phyloP scores from a whole-genome alignment of 2,113 vertebrate species.

The Coptodon rendalli region DNA sequence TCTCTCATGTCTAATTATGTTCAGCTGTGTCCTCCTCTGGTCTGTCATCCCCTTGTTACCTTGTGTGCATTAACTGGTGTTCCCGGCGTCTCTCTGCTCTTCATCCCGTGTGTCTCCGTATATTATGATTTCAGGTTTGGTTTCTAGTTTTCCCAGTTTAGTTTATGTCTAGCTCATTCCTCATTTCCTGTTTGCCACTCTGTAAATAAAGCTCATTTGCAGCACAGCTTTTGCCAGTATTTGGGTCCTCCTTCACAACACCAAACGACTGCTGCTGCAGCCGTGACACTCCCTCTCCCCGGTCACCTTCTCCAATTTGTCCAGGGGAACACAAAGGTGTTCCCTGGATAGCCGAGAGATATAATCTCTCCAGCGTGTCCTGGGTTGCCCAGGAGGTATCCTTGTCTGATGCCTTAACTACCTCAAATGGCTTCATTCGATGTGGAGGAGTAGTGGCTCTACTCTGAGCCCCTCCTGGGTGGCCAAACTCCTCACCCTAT shows the following conservation, averaged over 20 bases:
- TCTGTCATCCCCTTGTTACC: not conserved
- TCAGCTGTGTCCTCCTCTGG: not conserved
- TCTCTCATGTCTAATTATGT: not conserved
- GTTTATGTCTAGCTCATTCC: not conserved
- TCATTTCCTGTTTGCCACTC: not conserved
- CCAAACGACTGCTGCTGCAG: accelerated
- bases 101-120: not conserved
- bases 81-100: accelerated
- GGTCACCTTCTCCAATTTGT: not conserved
- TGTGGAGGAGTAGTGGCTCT: not conserved
- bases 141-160: not conserved
- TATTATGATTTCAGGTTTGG: not conserved
- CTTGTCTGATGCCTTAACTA: not conserved
- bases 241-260: not conserved
- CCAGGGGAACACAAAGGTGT: not conserved
- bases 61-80: not conserved
- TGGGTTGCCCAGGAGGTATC: not conserved
- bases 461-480: not conserved
- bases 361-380: not conserved
- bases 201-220: not conserved
- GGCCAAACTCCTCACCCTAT: not conserved
- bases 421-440: not conserved
- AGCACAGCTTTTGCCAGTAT: not conserved
- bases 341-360: not conserved
- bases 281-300: accelerated